phyloP scores from a whole-genome alignment of 2,113 vertebrate species.

The Apteryx owenii region DNA sequence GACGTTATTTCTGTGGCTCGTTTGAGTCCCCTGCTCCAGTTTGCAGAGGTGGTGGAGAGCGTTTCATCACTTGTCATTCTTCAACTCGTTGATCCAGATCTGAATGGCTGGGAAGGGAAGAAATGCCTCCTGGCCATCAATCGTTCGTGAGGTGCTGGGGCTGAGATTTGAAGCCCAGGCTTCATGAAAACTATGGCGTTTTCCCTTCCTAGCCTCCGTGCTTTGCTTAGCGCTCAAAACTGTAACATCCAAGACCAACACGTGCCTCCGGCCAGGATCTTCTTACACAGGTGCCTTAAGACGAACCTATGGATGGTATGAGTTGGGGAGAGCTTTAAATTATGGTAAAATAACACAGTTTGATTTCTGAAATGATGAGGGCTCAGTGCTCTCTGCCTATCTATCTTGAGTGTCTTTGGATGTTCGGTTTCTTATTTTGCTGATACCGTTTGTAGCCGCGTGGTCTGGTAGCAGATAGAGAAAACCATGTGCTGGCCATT shows the following conservation, averaged over 20 bases:
- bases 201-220: accelerated
- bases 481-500: no score
- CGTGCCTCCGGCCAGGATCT: neutral
- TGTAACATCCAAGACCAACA: neutral
- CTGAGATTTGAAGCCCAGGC: neutral
- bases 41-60: no score
- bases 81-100: neutral
- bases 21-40: no score
- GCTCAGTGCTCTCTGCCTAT: neutral
- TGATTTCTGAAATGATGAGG: neutral
- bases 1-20: no score
- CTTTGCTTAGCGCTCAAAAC: neutral
- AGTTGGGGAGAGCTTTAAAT: neutral
- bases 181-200: neutral
- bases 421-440: no score
- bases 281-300: neutral
- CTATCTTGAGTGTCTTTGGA: no score
- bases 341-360: accelerated
- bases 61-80: neutral
- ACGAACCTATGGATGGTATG: neutral
- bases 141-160: neutral
- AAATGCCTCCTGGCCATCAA: neutral
- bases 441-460: no score
- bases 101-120: neutral
- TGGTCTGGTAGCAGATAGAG: no score